These are phyloP conservation scores for Zenarchopterus dispar DNA, from an alignment of 2,797 vertebrate species.

Conservation along the genomic window DNA sequence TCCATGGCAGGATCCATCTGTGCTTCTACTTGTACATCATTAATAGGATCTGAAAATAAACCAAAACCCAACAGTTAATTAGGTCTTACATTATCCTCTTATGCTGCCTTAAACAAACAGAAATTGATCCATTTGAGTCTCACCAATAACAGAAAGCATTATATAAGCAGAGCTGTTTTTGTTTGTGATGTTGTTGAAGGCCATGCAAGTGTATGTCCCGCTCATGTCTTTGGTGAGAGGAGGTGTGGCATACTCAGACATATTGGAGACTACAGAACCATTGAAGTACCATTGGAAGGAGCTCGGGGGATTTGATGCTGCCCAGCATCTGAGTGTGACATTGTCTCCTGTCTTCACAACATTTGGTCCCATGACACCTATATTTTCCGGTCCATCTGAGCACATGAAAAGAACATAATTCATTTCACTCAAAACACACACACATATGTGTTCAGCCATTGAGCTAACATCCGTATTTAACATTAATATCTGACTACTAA, in stretches of 20 bases:
- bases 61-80: background rate
- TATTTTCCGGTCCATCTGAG: slow-evolving; percentile 2
- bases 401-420: too few relatives aligned
- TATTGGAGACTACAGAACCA: slow-evolving; percentile 24
- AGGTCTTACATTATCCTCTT: too few relatives aligned
- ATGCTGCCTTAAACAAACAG: too few relatives aligned
- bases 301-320: slow-evolving; percentile 58
- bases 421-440: background rate
- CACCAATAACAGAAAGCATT: slow-evolving; percentile 57
- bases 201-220: slow-evolving; percentile 60
- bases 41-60: slow-evolving; percentile 52
- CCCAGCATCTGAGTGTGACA: slow-evolving; percentile 45
- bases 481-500: too few relatives aligned
- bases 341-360: slow-evolving; percentile 13
- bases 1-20: slow-evolving; percentile 26
- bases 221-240: slow-evolving; percentile 33
- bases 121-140: slow-evolving; percentile 16
- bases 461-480: background rate
- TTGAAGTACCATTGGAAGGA: slow-evolving; percentile 60
- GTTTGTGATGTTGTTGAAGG: slow-evolving; percentile 61
- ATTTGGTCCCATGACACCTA: slow-evolving; percentile 37
- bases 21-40: slow-evolving; percentile 22
- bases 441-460: background rate
- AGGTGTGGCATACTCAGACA: slow-evolving; percentile 34
- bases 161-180: slow-evolving; percentile 40